Base-by-base conservation (phyloP, 1,140 invertebrate species). In the Akabosia matsudoensis region DNA sequence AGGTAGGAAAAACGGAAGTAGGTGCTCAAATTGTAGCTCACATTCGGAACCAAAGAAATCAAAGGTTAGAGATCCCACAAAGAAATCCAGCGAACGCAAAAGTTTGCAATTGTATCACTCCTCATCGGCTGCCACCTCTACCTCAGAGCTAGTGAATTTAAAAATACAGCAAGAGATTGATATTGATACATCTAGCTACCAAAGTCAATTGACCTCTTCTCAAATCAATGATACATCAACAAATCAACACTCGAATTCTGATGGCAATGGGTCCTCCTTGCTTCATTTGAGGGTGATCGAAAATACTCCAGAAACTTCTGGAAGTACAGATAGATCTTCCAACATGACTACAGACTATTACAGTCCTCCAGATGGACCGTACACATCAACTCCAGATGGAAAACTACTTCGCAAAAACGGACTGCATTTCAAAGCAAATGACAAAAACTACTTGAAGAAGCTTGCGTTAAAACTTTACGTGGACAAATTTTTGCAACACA, bases 371-470 rank as follows among this genome's bases (percentile, higher is more conserved):
- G 70, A 72, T 1, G 33, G 33, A 37, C 70, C 70, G 1, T 61
- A 33, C 13, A 76, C 75, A 1, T 76, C 75, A 56, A 76, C 75
- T 3, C 75, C 75, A 31, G 70, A 71, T 34, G 70, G 33, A 22
- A 75, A 54, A 52, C 22, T 51, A 31, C 61, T 45, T 10, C 16
- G 33, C 26, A 67, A 28, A 13, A 45, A 33, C 22, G 31, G 14
- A 10, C 24, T 30, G 30, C 61, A 30, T n/a, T n/a, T n/a, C 10
- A 67, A 67, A 61, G 7, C 54, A 61, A 24, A n/a, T 30, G 10
- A 10, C 22, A 10, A 67, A 28, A 30, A 14, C 61, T 30, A 4
- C 1, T 30, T 67, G 1, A 70, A 73, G 30, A 61, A 16, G 33
- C 67, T 52, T 56, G 51, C 70, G 34, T 26, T 76, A 30, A 22